Conservation (phyloP, 2,888 invertebrate genomes). For the Phortica okadai region DNA sequence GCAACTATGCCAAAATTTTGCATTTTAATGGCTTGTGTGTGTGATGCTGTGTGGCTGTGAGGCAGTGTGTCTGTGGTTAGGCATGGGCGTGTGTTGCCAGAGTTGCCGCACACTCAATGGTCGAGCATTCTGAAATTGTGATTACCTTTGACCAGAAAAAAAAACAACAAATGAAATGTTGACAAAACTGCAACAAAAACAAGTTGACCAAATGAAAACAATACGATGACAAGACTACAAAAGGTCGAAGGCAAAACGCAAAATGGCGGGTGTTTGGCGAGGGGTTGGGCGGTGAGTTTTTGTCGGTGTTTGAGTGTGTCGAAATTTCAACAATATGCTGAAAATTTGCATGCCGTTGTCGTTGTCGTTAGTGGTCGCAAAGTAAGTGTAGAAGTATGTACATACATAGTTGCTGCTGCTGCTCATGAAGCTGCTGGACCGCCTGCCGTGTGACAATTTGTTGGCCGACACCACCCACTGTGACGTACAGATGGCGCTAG, state of each 20-base stretch:
- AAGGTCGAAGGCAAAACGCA: not conserved
- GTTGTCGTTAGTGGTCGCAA: not conserved
- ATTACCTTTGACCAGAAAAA: slow-evolving; percentile 29
- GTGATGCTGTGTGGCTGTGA: not conserved
- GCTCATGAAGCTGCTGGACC: not conserved
- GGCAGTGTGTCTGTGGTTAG: not conserved
- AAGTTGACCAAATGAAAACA: slow-evolving; percentile 21
- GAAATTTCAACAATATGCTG: not conserved
- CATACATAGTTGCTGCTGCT: not conserved
- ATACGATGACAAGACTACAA: not conserved
- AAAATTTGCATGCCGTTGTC: not conserved
- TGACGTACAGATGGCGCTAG: not conserved
- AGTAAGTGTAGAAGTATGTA: not conserved
- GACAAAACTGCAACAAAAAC: slow-evolving; percentile 9
- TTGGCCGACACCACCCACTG: not conserved
- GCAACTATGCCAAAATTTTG: slow-evolving; percentile 55
- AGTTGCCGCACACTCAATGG: slow-evolving; percentile 38
- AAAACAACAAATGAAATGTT: not conserved
- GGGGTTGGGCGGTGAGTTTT: not conserved
- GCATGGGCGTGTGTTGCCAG: not conserved
- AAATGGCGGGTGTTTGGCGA: not conserved
- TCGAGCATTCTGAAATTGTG: slow-evolving; percentile 36
- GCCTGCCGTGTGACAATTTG: slow-evolving; percentile 14
- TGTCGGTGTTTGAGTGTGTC: not conserved
- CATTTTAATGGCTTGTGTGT: slow-evolving; percentile 60